Percentiles rank a stretch among this genome's conserved stretches.
Evolutionary conservation across 2,888 invertebrate genomes (phyloP).

Genomic region (Cerastis rubricosa): DNA sequence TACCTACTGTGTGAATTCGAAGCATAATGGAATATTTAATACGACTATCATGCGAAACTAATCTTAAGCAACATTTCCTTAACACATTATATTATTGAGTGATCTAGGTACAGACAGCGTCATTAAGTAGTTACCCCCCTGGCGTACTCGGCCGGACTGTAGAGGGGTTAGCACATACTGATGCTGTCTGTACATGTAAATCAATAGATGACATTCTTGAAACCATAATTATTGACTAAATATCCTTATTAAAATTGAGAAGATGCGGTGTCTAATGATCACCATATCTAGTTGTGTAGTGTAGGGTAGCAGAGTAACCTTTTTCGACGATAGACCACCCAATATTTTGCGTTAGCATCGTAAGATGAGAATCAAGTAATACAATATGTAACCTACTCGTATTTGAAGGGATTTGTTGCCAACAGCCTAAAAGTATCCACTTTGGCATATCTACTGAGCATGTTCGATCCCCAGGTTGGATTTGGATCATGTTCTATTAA

Average conservation of each 20-base stretch:
- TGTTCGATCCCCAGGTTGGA: not conserved
- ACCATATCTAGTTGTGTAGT: not conserved
- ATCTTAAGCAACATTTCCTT: not conserved
- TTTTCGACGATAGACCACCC: conserved; percentile 10
- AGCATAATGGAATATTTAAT: not conserved
- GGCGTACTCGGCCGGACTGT: no score
- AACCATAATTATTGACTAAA: not conserved
- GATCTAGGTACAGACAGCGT: not conserved
- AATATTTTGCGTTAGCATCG: not conserved
- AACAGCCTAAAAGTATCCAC: not conserved
- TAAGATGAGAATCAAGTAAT: conserved; percentile 8
- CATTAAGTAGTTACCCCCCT: no score
- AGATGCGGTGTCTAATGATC: not conserved
- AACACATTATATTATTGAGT: not conserved
- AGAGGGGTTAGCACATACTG: no score
- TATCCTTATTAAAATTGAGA: no score
- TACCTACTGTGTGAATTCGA: not conserved
- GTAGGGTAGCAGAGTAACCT: not conserved
- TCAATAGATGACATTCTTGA: not conserved
- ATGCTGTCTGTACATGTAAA: no score
- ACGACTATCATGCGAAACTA: not conserved
- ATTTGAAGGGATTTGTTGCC: not conserved
- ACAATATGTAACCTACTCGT: not conserved
- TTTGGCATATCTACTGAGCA: not conserved
- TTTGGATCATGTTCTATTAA: no score